Base-by-base conservation (phyloP, 1,140 invertebrate genomes). In the Alviniconcha marisindica region DNA sequence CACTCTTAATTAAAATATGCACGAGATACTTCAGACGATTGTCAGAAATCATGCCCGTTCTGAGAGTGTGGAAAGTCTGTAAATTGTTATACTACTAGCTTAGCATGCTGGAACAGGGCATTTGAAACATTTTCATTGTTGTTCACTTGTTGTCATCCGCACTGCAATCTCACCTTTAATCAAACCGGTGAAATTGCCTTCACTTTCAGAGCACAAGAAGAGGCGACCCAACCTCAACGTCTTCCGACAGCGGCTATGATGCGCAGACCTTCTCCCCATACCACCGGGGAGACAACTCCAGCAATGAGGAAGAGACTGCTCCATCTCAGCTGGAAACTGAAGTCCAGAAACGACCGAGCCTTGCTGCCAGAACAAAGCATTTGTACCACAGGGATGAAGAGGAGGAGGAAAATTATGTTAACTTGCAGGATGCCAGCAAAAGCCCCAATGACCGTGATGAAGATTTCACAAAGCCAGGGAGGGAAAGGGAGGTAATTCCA, bases 241-340 rank as follows among this genome's bases (percentile, higher is more conserved):
- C 78, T n/a, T 80, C 78, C 7, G 78, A 80, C 78, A 80, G 78
- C 31, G 78, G 78, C 24, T 80, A 80, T 36, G 78, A 80, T 31
- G 78, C 78, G n/a, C 78, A 80, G 60, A 80, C 78, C 54, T 80
- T 66, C 38, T 60, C 78, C 36, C 60, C 56, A 10, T 66, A 80
- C 51, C 31, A 60, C 38, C 33, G 48, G 24, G 77, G 77, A 38
- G 77, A 78, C 77, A 56, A 56, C 31, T 78, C 77, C 60, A 80
- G 78, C 60, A 80, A 80, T 60, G 54, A 63, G 18, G 78, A 80
- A 18, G 78, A 80, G 12, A 40, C 40, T 2, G 12, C 48, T 24
- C 69, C 40, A 21, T 76, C 44, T 15, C 21, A 76, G 0, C 21
- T 14, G 21, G 18, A 38, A 15, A 3, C 33, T 0, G 42, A 48